Evolutionary conservation across 2,113 vertebrate genomes (phyloP), one percentile per base, ranked within the genome.

Genomic region (Brienomyrus brachyistius): DNA sequence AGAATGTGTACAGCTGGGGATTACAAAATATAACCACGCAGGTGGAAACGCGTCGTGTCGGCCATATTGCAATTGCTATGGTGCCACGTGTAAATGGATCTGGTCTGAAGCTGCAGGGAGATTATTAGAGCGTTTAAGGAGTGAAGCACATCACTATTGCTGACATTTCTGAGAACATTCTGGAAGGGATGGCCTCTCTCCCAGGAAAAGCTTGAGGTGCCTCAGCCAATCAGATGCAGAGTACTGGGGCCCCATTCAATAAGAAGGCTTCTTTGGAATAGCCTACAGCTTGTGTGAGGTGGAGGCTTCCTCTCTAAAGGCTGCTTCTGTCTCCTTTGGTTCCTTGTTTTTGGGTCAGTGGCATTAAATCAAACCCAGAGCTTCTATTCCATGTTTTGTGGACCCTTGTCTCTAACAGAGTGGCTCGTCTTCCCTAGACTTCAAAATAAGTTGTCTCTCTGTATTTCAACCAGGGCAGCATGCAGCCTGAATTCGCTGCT

Each of bases 81-180:
- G 11, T 47, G 27, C 23, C 21, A 51, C 5, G 9, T 1, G 3
- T 43, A 17, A 47, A 77, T 45, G 6, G 31, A 54, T 88, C 59
- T 43, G 19, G 89, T 23, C 70, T 45, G 9, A 54, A 27, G n/a
- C 70, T 48, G 86, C 47, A 86, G 89, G 56, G 8, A 40, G 27
- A 35, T 15, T 47, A n/a, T 47, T 4, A 15, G 86, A 88, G 86
- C 31, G 40, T 88, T 90, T 88, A 90, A 54, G 86, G 86, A 70
- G 86, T 31, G 59, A 56, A 90, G 48, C 52, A 52, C 70, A 59
- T 88, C 59, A 21, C 43, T 90, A 50, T 62, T 50, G 23, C 35
- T 9, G 6, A 51, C 51, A 43, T 88, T 48, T 54, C 51, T 50
- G 45, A 56, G 8, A 50, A 47, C 3, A 40, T 40, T 50, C 51